Base-by-base conservation (phyloP, 2,888 invertebrate genomes). In the Baccha elongata region DNA sequence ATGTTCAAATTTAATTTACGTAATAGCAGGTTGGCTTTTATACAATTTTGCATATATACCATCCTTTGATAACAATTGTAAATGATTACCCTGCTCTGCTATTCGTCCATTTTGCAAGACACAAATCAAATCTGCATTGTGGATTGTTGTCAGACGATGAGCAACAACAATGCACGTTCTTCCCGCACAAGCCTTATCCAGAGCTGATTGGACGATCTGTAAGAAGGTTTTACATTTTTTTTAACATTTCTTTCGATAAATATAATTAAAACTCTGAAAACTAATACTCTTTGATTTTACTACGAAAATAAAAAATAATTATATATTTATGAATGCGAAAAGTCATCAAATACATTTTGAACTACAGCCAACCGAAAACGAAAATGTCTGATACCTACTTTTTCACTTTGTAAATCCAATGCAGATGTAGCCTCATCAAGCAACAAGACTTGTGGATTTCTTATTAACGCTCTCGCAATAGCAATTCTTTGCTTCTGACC, bases 121-220 rank as follows among this genome's bases (percentile, higher is more conserved):
- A 86, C 95, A 95, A 85, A 98, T 98, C 85, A 95, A 91, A 89
- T 97, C 95, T 0, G 96, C 96, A 88, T 95, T 95, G 89, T 95
- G 94, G 78, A 97, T 94, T 2, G 97, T 97, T 4, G 95, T 93
- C 58, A 97, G 92, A 6, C 97, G 93, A 91, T 97, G 97, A 1
- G 97, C 97, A 85, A 97, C 96, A 46, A 96, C 95, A 74, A 97
- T 94, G 87, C 95, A 96, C 0, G 97, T 97, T 50, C 97, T 93
- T 1, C 95, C 95, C 85, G 94, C 92, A 88, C 95, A 94, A 0
- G 97, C 97, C 79, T 93, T 92, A 89, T 97, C 97, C 62, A 97
- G 88, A 0, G 97, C 97, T 86, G 95, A 94, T 92, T 97, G 97
- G 0, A 97, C 97, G 71, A 96, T 85, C 90, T 89, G 15, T 1